Percentiles rank a stretch among this genome's conserved stretches.
These are phyloP conservation scores for Crambe crambe DNA, from an alignment of 37 sponge, comb jelly and placozoan genomes.

Conservation along the genomic window DNA sequence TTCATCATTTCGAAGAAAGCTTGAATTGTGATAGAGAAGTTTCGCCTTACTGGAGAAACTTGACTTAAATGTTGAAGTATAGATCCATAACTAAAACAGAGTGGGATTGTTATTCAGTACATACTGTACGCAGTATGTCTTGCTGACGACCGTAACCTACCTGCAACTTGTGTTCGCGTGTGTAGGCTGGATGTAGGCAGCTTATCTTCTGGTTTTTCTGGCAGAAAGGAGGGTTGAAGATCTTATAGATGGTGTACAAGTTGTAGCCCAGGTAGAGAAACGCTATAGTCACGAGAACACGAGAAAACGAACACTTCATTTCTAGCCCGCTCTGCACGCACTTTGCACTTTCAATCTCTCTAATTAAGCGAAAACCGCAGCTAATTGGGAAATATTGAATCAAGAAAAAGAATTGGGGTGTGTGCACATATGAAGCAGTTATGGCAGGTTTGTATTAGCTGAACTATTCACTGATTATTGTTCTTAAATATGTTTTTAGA, in stretches of 20 bases:
- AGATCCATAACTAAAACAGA: conserved; percentile 56
- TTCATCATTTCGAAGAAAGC: conserved; percentile 12
- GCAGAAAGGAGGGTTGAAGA: conserved; percentile 60
- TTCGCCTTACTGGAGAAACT: conserved; percentile 7
- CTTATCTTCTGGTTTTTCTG: background rate
- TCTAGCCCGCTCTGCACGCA: no score
- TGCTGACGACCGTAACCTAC: conserved; percentile 18
- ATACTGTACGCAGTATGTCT: background rate
- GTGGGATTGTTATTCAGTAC: no score
- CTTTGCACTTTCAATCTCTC: background rate
- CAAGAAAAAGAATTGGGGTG: background rate
- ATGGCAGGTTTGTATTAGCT: background rate
- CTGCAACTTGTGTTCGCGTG: conserved; percentile 19
- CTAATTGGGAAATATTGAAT: conserved; percentile 21
- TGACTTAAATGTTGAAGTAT: conserved; percentile 11
- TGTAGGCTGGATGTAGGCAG: conserved; percentile 48
- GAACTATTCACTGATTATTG: background rate
- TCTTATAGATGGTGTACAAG: conserved; percentile 31
- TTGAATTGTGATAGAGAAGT: background rate
- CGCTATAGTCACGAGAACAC: conserved; percentile 19
- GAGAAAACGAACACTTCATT: conserved; percentile 6
- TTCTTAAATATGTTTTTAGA: background rate
- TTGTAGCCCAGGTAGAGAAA: conserved; percentile 42
- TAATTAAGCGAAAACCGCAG: background rate
- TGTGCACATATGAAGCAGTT: no score